phyloP scores from a whole-genome alignment of 2,113 vertebrate genomes.

The Proterorhinus semilunaris region DNA sequence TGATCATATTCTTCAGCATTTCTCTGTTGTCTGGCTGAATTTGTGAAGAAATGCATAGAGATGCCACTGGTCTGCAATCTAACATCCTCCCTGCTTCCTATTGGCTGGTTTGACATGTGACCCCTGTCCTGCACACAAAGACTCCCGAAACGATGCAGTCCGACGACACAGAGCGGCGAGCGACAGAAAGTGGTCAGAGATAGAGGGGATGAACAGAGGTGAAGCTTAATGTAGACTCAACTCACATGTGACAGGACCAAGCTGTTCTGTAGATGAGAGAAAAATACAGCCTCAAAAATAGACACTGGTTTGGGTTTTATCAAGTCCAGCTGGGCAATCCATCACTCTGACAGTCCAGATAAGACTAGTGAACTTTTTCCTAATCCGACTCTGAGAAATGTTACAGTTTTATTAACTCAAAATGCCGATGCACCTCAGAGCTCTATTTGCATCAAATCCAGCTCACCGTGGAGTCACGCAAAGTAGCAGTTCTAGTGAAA shows the following conservation, averaged over 20 bases:
- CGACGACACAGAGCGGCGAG: conserved; percentile 28
- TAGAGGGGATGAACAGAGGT: conserved; percentile 11
- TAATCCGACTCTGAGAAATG: conserved; percentile 7
- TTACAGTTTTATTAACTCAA: conserved; percentile 5
- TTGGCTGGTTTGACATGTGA: conserved; percentile 47
- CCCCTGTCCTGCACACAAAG: conserved; percentile 53
- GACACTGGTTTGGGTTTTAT: conserved; percentile 41
- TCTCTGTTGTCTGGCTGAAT: conserved; percentile 73
- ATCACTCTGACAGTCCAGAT: conserved; percentile 18
- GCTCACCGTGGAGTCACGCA: too few species aligned
- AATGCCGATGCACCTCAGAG: not conserved
- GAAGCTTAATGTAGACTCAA: conserved; percentile 67
- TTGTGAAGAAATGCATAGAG: conserved; percentile 53
- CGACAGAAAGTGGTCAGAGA: not conserved
- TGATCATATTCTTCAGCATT: conserved; percentile 10
- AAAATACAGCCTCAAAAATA: conserved; percentile 72
- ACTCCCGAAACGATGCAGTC: conserved; percentile 45
- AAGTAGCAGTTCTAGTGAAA: too few species aligned
- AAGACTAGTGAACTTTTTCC: conserved; percentile 31
- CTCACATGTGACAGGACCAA: conserved; percentile 83
- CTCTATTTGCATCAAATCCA: not conserved
- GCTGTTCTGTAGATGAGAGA: conserved; percentile 79
- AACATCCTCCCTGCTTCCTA: conserved; percentile 53
- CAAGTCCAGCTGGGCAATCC: conserved; percentile 22
- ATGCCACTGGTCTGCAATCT: conserved; percentile 48